Evolutionary conservation across 2,113 vertebrate species (phyloP).

Genomic region (Aplodontia rufa): DNA sequence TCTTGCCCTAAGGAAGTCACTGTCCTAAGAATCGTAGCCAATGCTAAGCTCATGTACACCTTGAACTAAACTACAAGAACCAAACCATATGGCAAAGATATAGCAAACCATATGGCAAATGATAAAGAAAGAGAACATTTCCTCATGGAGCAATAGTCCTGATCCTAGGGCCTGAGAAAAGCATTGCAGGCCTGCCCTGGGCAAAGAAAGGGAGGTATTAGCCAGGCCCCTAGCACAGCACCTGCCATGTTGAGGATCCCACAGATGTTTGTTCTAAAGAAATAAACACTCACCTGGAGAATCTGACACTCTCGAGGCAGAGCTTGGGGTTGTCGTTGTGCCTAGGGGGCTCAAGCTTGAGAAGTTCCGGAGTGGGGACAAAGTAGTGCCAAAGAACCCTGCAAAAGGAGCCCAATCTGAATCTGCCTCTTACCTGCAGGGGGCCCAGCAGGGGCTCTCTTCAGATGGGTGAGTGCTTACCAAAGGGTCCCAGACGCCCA

Average conservation of each 20-base stretch:
- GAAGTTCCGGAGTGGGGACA: slow-evolving; percentile 69
- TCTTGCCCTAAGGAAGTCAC: neutral
- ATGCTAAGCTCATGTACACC: neutral
- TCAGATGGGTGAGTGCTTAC: slow-evolving; percentile 63
- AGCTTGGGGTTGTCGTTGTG: neutral
- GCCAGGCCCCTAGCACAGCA: neutral
- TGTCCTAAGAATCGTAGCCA: neutral
- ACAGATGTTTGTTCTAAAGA: neutral
- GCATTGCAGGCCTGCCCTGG: neutral
- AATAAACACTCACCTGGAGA: slow-evolving; percentile 64
- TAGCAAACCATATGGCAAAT: neutral
- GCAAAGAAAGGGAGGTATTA: neutral
- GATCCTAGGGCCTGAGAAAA: neutral
- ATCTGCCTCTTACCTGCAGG: neutral
- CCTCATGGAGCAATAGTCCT: neutral
- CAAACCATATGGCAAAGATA: neutral
- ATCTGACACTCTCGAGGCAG: slow-evolving; percentile 32
- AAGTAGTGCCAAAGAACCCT: slow-evolving; percentile 78
- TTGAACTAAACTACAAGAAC: neutral
- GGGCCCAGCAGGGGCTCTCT: neutral
- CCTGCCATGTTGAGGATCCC: neutral
- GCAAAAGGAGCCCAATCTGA: slow-evolving; percentile 13
- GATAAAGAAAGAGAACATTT: neutral
- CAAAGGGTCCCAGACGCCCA: slow-evolving; percentile 71
- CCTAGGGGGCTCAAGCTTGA: slow-evolving; percentile 19